A percentile compares a stretch with the other conserved stretches of the same genome.
Conservation (phyloP, 2,888 invertebrate genomes). For the Napeogenes sylphis region DNA sequence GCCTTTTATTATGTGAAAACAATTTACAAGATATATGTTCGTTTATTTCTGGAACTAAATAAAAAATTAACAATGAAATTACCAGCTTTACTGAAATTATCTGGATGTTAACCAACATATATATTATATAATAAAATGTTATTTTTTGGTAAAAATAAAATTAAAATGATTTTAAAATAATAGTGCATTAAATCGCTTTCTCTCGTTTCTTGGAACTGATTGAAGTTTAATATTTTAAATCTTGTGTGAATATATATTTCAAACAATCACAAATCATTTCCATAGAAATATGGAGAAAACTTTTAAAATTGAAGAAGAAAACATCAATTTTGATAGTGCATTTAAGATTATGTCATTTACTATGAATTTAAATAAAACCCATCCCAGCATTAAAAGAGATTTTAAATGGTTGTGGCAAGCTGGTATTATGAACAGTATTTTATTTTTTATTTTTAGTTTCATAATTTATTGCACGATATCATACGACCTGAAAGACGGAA, state of each 20-base stretch:
- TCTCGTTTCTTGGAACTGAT: neutral
- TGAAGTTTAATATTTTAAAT: neutral
- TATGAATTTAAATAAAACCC: conserved; percentile 28
- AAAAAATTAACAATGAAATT: too few species aligned
- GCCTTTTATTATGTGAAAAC: neutral
- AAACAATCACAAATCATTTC: too few species aligned
- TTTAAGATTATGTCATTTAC: conserved; percentile 30
- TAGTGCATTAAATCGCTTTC: conserved; percentile 12
- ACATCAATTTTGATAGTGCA: neutral
- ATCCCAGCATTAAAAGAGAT: conserved; percentile 33
- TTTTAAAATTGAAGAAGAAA: neutral
- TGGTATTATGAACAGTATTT: neutral
- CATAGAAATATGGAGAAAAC: too few species aligned
- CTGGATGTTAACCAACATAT: too few species aligned
- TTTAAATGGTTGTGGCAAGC: conserved; percentile 30
- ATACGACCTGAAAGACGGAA: conserved; percentile 29
- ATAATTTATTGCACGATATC: conserved; percentile 29
- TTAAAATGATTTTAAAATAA: too few species aligned
- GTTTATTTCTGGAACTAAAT: too few species aligned
- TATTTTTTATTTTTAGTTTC: neutral
- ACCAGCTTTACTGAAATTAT: too few species aligned
- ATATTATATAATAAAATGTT: conserved; percentile 22
- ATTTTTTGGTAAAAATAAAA: conserved; percentile 9
- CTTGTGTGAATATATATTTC: too few species aligned
- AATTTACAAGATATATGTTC: conserved; percentile 5